Evolutionary conservation across 2,797 vertebrate genomes (phyloP).

Genomic region (Gambelia wislizenii): DNA sequence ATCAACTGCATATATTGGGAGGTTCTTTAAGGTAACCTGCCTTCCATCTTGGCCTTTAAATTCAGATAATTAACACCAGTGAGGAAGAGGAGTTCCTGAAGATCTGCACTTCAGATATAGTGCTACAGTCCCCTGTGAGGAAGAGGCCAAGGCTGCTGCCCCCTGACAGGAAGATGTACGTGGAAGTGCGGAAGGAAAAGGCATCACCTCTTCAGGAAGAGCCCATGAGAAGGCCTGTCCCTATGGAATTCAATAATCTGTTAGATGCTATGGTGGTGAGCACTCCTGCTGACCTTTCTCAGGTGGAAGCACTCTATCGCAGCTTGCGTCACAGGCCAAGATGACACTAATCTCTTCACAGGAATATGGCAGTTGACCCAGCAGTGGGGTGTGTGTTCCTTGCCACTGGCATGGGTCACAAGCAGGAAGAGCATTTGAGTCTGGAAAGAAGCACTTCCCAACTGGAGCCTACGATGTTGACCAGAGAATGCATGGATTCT

Average conservation of each 20-base stretch:
- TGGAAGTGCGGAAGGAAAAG: conserved; percentile 8
- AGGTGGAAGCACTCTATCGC: too few relatives aligned
- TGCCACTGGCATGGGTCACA: too few relatives aligned
- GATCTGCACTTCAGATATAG: conserved; percentile 30
- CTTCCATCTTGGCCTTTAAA: not conserved
- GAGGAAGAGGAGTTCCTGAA: not conserved
- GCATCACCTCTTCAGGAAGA: not conserved
- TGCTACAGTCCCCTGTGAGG: conserved; percentile 2
- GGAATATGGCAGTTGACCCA: too few relatives aligned
- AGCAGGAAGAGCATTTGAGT: not conserved
- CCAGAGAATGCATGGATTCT: not conserved
- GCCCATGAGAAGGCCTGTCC: not conserved
- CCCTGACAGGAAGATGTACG: conserved; percentile 29
- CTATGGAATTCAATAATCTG: not conserved
- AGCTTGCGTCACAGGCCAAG: too few relatives aligned
- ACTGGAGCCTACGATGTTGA: not conserved
- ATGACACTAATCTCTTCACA: too few relatives aligned
- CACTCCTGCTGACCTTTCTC: too few relatives aligned
- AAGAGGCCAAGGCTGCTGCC: conserved; percentile 41
- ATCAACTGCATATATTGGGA: not conserved
- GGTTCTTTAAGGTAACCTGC: not conserved
- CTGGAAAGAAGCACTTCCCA: not conserved
- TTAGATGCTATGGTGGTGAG: too few relatives aligned
- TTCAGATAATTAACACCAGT: not conserved
- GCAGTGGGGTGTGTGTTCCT: rapidly evolving